A percentile compares a stretch with the other conserved stretches of the same genome.
Conservation (phyloP, 2,888 invertebrate species). For the Agrotis exclamationis region DNA sequence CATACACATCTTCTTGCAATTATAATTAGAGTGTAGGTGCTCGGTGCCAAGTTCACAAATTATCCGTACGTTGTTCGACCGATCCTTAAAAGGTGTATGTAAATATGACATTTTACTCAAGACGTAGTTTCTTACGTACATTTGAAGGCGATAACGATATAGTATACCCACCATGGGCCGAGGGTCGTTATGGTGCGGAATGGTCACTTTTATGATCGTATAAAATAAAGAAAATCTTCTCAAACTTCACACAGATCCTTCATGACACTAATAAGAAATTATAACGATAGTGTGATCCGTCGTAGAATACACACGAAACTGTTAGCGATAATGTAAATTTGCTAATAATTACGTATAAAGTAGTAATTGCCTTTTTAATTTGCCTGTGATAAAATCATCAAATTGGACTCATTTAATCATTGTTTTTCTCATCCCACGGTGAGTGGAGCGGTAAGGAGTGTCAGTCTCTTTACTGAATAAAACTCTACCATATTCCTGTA, state of each 20-base stretch:
- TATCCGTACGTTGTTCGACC: too few species aligned
- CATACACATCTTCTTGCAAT: too few species aligned
- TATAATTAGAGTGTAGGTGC: too few species aligned
- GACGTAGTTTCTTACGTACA: constrained; percentile 42
- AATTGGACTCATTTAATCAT: too few species aligned
- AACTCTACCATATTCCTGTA: too few species aligned
- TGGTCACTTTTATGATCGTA: constrained; percentile 78
- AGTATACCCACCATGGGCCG: constrained; percentile 63
- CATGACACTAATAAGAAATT: constrained; percentile 73
- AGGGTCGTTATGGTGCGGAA: constrained; percentile 72
- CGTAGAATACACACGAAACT: constrained; percentile 23
- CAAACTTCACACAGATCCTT: constrained; percentile 65
- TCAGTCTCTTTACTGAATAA: too few species aligned
- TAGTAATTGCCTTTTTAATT: too few species aligned
- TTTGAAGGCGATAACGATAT: constrained; percentile 71
- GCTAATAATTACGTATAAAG: too few species aligned
- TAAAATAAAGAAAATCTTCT: constrained; percentile 76
- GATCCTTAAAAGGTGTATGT: constrained; percentile 2
- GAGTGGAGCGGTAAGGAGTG: too few species aligned
- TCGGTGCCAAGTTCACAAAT: too few species aligned
- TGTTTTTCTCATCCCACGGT: too few species aligned
- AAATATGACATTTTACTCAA: constrained; percentile 27
- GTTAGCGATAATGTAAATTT: constrained; percentile 16
- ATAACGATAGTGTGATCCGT: constrained; percentile 57
- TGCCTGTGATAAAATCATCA: too few species aligned